Evolutionary conservation across 2,797 vertebrate species (phyloP), one percentile per base, ranked within the genome.

Genomic region (Xenopus petersii): DNA sequence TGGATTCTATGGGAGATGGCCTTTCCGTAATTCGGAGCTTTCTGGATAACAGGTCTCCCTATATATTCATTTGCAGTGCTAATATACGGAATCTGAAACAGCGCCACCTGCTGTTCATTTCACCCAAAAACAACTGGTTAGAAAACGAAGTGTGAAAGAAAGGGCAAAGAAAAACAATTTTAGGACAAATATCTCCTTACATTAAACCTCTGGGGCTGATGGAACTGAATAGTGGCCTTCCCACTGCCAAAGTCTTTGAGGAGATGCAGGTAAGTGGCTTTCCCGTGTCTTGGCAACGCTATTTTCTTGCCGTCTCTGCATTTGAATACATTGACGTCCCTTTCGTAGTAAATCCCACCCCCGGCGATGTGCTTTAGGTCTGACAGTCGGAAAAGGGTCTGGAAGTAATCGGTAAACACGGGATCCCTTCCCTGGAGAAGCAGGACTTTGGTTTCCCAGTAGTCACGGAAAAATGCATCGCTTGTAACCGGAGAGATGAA

Each of bases 181-280:
- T 36, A 4, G 33, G 33, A 36, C 33, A 49, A 12, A 51, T 49
- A 49, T 49, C 12, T 51, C 70, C 71, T 88, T 81, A 98, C 96
- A 93, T 97, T 94, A 87, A 96, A 98, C 82, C 96, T 92, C 88
- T 98, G 95, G 0, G 95, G 95, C 76, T 98, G 96, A 83, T 98
- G 96, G 81, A 97, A 94, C 83, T 98, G 96, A 81, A 98, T 88
- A 0, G 95, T 98, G n/a, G 92, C 94, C 73, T 91, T 95, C 74
- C 90, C 93, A 82, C 93, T 92, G 74, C 87, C 82, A 51, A 97
- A 91, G 82, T 90, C 91, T 82, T 91, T 95, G 71, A 82, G 89
- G 76, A 98, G 90, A 60, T 90, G 91, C n/a, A 80, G 70, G 77
- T 90, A 92, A 74, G 86, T 92, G 1, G 92, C 94, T 70, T 71